A percentile compares a stretch with the other conserved stretches of the same genome.
These are phyloP conservation scores for Sterrhoptilus dennistouni DNA, from an alignment of 2,113 vertebrate species.

Conservation along the genomic window DNA sequence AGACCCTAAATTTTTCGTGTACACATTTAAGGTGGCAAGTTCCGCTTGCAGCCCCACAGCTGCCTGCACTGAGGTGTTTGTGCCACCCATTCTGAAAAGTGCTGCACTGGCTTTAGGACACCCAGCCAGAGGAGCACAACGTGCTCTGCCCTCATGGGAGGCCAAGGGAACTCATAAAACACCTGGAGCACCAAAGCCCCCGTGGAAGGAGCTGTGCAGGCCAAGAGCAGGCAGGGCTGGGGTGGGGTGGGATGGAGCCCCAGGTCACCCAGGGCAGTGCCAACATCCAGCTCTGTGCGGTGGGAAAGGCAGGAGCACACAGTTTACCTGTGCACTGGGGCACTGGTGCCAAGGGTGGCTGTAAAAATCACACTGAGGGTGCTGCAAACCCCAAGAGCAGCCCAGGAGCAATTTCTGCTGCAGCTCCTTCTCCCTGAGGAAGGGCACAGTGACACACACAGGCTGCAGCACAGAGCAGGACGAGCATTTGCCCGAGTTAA, in stretches of 20 bases:
- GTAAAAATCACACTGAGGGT: background rate
- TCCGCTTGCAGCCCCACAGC: background rate
- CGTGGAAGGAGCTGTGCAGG: background rate
- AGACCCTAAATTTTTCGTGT: background rate
- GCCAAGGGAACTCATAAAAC: fast-evolving
- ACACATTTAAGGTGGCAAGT: background rate
- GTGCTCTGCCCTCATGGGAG: fast-evolving
- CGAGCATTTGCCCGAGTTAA: conserved; percentile 9
- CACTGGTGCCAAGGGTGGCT: fast-evolving
- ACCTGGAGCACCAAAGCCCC: background rate
- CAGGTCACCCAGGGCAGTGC: fast-evolving
- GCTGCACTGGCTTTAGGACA: background rate
- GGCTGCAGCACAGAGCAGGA: background rate
- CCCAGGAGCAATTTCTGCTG: fast-evolving
- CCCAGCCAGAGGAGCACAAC: background rate
- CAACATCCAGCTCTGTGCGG: fast-evolving
- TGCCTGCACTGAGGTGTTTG: background rate
- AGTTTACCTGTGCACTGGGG: fast-evolving
- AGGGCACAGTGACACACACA: background rate
- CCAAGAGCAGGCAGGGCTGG: background rate
- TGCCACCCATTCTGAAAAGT: background rate
- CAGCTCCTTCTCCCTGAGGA: background rate
- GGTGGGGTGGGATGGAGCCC: fast-evolving
- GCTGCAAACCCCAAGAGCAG: background rate
- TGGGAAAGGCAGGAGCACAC: background rate